Percentiles rank a stretch among this genome's conserved stretches.
These are phyloP conservation scores for Volucella inanis DNA, from an alignment of 2,888 invertebrate species.

Conservation along the genomic window DNA sequence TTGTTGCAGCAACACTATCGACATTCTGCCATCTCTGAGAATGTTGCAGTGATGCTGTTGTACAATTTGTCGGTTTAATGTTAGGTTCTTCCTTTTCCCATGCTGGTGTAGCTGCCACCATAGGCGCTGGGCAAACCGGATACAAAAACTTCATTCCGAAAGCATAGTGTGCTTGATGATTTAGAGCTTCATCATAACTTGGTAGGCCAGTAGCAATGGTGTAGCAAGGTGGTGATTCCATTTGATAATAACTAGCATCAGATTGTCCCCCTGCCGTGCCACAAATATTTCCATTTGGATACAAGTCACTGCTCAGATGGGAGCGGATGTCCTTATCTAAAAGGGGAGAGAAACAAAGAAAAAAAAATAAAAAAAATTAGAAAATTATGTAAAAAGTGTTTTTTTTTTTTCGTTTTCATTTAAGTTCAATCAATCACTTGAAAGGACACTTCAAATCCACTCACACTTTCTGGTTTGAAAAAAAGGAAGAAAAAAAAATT, in stretches of 20 bases:
- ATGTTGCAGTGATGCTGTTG: constrained; percentile 47
- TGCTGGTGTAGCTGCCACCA: constrained; percentile 72
- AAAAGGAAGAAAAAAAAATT: constrained; percentile 5
- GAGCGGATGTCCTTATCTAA: constrained; percentile 83
- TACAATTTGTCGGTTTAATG: constrained; percentile 16
- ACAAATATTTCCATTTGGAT: constrained; percentile 71
- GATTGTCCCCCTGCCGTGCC: constrained; percentile 64
- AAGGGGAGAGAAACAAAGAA: constrained; percentile 56
- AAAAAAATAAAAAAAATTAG: constrained; percentile 66
- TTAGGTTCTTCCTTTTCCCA: constrained; percentile 79
- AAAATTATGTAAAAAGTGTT: constrained; percentile 63
- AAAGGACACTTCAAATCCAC: constrained; percentile 72
- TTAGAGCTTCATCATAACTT: constrained; percentile 86
- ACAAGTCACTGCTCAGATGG: constrained; percentile 78
- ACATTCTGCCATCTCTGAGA: constrained; percentile 66
- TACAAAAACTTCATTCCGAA: constrained; percentile 81
- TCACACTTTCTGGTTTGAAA: constrained; percentile 26
- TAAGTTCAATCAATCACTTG: constrained; percentile 61
- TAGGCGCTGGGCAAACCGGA: constrained; percentile 80
- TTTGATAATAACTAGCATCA: constrained; percentile 81
- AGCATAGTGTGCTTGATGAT: constrained; percentile 83
- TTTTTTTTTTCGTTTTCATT: constrained; percentile 27
- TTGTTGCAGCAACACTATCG: constrained; percentile 64
- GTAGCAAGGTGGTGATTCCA: constrained; percentile 86
- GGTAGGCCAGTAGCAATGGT: constrained; percentile 87